Conservation (phyloP, 2,113 vertebrate genomes). For the Oncorhynchus kisutch region DNA sequence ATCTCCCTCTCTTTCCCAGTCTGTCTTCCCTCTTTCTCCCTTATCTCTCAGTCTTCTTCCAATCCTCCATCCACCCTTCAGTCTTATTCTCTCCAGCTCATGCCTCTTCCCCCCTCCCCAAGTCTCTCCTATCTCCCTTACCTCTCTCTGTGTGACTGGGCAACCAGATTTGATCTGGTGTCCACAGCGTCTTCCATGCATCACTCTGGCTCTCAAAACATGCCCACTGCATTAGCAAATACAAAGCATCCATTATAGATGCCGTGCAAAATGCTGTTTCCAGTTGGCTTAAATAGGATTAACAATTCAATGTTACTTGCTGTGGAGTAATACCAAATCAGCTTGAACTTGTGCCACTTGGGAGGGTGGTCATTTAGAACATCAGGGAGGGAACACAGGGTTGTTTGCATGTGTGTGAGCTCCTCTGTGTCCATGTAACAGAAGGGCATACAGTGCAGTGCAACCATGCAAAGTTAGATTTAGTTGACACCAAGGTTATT, state of each 20-base stretch:
- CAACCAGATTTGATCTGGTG: too few species aligned
- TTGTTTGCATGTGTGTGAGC: conserved; percentile 6
- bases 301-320: conserved; percentile 56
- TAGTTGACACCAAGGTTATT: too few species aligned
- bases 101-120: background rate
- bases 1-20: background rate
- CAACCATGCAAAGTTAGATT: background rate
- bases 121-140: conserved; percentile 5
- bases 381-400: conserved; percentile 6
- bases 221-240: conserved; percentile 38
- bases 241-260: conserved; percentile 55
- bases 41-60: background rate
- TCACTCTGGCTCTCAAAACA: conserved; percentile 26
- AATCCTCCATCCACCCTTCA: background rate
- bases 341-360: conserved; percentile 27
- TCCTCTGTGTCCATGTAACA: background rate
- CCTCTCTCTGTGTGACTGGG: background rate
- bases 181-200: too few species aligned
- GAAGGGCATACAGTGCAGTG: background rate
- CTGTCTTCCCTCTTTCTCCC: too few species aligned
- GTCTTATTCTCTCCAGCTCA: background rate
- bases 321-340: conserved; percentile 52
- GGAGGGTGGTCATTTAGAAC: background rate
- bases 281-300: conserved; percentile 52
- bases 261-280: conserved; percentile 54